phyloP scores from a whole-genome alignment of 2,113 vertebrate genomes.

The Trinectes maculatus region DNA sequence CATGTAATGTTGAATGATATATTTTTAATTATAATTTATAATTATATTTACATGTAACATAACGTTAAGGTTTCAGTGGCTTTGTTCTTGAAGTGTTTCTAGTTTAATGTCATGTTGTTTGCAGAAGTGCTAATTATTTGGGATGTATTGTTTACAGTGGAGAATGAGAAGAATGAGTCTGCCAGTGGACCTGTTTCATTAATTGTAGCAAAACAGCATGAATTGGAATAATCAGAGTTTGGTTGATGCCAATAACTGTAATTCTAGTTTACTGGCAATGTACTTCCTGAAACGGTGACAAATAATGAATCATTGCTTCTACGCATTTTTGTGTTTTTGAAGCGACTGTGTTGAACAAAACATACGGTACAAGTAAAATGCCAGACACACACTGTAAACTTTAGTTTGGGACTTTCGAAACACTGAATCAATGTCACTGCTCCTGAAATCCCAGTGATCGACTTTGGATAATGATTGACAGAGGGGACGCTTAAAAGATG shows the following conservation, averaged over 20 bases:
- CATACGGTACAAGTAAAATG: neutral
- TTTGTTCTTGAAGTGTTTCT: too few species aligned
- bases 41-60: too few species aligned
- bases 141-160: too few species aligned
- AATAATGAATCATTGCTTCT: neutral
- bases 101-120: too few species aligned
- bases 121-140: neutral
- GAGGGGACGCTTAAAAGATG: conserved; percentile 28
- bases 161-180: too few species aligned
- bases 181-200: too few species aligned
- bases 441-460: conserved; percentile 36
- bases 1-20: too few species aligned
- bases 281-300: neutral
- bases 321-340: neutral
- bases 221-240: neutral
- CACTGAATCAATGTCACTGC: conserved; percentile 39
- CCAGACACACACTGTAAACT: conserved; percentile 21
- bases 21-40: too few species aligned
- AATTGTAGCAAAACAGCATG: too few species aligned
- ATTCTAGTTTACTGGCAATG: too few species aligned
- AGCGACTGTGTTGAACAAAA: neutral
- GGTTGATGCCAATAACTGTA: neutral
- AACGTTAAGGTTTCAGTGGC: too few species aligned
- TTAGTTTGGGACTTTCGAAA: conserved; percentile 13
- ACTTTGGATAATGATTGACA: conserved; percentile 71